These are phyloP conservation scores for Setophaga petechia DNA, from an alignment of 2,113 vertebrate species.

Conservation along the genomic window DNA sequence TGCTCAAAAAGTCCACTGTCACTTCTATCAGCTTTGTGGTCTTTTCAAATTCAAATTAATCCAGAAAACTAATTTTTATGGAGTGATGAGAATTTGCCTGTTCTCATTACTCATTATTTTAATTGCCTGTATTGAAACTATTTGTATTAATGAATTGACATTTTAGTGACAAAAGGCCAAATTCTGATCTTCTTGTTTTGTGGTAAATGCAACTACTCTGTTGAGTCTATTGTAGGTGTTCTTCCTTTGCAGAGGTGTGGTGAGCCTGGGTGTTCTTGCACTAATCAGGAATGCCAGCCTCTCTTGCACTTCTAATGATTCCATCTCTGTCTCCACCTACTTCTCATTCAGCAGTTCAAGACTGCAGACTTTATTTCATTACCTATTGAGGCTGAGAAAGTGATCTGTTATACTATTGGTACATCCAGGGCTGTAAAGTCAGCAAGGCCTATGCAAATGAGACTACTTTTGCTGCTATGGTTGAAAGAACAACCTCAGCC, in stretches of 20 bases:
- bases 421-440: background rate
- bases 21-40: background rate
- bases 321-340: background rate
- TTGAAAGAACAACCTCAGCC: background rate
- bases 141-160: background rate
- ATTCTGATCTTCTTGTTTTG: background rate
- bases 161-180: background rate
- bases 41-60: conserved; percentile 29
- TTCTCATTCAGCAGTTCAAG: background rate
- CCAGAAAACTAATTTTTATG: background rate
- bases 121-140: background rate
- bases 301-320: background rate
- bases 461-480: background rate
- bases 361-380: background rate
- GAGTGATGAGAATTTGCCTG: background rate
- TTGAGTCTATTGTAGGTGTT: background rate
- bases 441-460: background rate
- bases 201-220: background rate
- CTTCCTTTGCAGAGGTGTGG: background rate
- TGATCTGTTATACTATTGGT: background rate
- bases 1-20: background rate
- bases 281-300: background rate
- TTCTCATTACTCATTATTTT: background rate
- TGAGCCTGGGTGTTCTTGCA: background rate
- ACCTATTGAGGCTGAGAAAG: background rate